phyloP scores from a whole-genome alignment of 2,888 invertebrate species.

The Macrosoma leucophasiata region DNA sequence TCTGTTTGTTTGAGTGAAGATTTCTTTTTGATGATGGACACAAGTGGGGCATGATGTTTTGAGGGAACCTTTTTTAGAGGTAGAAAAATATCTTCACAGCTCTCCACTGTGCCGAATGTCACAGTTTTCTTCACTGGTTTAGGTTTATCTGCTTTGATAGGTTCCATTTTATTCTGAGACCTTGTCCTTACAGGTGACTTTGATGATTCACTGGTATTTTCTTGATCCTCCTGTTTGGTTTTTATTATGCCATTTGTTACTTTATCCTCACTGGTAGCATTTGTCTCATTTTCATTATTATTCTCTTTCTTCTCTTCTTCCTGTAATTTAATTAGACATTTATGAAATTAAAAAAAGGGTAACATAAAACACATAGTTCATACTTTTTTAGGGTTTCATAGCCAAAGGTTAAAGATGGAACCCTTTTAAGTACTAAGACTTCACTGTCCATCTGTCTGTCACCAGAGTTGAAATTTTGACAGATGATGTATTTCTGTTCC shows the following conservation, averaged over 20 bases:
- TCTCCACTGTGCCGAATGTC: constrained; percentile 78
- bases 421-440: no score
- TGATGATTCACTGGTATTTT: constrained; percentile 41
- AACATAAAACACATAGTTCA: no score
- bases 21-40: constrained; percentile 79
- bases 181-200: constrained; percentile 66
- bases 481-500: no score
- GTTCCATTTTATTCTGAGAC: constrained; percentile 72
- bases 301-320: constrained; percentile 73
- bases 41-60: constrained; percentile 76
- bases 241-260: constrained; percentile 36
- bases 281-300: constrained; percentile 55
- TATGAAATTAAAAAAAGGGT: constrained; percentile 13
- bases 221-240: constrained; percentile 37
- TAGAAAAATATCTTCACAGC: constrained; percentile 76
- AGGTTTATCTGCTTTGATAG: constrained; percentile 56
- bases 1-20: constrained; percentile 73
- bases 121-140: constrained; percentile 78
- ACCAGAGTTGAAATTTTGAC: no score
- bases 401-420: no score
- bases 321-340: no score
- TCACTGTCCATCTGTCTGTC: no score
- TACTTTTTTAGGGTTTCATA: no score
- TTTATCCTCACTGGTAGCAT: constrained; percentile 44
- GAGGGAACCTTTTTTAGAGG: constrained; percentile 73